Base-by-base conservation (phyloP, 1,140 invertebrate species). In the Rhopalosiphum maidis region DNA sequence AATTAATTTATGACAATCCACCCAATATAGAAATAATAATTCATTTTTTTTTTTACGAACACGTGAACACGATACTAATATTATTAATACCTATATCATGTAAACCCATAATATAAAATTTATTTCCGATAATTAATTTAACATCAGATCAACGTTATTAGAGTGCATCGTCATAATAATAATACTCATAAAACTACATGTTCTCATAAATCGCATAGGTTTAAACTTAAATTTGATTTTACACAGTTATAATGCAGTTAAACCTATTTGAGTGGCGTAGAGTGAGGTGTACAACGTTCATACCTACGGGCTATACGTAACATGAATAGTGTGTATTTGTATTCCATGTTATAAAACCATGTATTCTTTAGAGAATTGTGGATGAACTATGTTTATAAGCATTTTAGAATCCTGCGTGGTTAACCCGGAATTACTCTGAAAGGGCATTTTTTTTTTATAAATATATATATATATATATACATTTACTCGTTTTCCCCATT, bases 341-440 rank as follows among this genome's bases (percentile, higher is more conserved):
- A 86, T 86, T 43, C 9, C 22, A 43, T 86, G 37, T 43, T 43
- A 43, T 86, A 41, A 86, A 30, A 86, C 41, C 37, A 43, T 43
- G 37, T 86, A 41, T 41, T 41, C 37, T 86, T 86, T 41, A 30
- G 83, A 11, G 23, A 86, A 43, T 30, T 15, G 11, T 46, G 1
- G 85, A 46, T 48, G 37, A 86, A 86, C 85, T 86, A 46, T 86
- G 85, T 86, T 46, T 86, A 48, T 46, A 46, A 86, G 11, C 41
- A 11, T 46, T 30, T 46, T n/a, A 46, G 25, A 86, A 46, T 18
- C 85, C 37, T 86, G 25, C 25, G 9, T 46, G 25, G 41, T 86
- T 86, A 86, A 46, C 41, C 11, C 37, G 25, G 11, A 85, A 43
- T 85, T 86, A 86, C 25, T 86, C 25, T 46, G 60, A 77, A 77